phyloP scores from a whole-genome alignment of 2,888 invertebrate genomes.

The Halictus ligatus region DNA sequence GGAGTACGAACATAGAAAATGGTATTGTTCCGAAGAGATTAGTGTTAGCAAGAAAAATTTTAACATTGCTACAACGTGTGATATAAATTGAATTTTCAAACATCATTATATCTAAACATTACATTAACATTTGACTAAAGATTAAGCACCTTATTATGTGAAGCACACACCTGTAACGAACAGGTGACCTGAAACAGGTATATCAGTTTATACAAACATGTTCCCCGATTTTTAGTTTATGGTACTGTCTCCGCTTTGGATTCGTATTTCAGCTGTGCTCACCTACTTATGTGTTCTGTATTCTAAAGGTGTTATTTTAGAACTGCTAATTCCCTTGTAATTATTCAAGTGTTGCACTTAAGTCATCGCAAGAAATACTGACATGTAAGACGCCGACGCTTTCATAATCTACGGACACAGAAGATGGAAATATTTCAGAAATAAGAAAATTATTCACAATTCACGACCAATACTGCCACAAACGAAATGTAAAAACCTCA shows the following conservation, averaged over 20 bases:
- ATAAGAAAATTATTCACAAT: neutral
- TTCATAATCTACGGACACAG: slow-evolving; percentile 50
- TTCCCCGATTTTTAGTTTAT: neutral
- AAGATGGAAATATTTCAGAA: neutral
- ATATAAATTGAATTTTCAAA: neutral
- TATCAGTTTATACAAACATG: neutral
- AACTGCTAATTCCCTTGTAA: neutral
- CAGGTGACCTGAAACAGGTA: neutral
- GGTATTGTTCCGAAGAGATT: neutral
- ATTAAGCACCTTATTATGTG: neutral
- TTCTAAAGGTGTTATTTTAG: neutral
- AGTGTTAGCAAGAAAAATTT: neutral
- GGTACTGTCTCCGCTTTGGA: neutral
- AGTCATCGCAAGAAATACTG: slow-evolving; percentile 54
- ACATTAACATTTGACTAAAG: neutral
- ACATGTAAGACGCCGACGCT: slow-evolving; percentile 58
- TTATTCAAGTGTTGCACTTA: slow-evolving; percentile 15
- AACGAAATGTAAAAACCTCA: slow-evolving; percentile 21
- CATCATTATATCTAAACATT: neutral
- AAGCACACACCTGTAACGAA: neutral
- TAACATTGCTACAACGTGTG: neutral
- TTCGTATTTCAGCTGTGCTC: neutral
- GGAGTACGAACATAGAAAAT: neutral
- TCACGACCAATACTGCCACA: neutral
- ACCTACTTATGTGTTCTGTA: neutral